These are phyloP conservation scores for Torymus aiolomorphi DNA, from an alignment of 2,888 invertebrate genomes.

Conservation along the genomic window DNA sequence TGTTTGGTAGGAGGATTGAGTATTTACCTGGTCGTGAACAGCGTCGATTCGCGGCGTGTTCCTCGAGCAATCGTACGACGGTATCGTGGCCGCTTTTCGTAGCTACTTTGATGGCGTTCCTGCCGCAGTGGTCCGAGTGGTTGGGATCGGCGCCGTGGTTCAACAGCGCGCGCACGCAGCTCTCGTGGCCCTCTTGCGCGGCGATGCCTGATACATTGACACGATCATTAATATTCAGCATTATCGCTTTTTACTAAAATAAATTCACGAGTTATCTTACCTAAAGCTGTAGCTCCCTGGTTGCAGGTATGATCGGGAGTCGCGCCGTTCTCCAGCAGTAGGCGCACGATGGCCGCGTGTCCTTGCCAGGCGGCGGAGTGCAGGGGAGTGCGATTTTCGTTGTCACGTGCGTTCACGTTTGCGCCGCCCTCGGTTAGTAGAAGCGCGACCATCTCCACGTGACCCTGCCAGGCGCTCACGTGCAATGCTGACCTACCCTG, in stretches of 20 bases:
- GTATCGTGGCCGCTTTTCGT: constrained; percentile 93
- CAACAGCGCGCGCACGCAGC: constrained; percentile 89
- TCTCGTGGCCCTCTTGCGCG: constrained; percentile 96
- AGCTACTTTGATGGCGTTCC: constrained; percentile 92
- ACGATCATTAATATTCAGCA: too few relatives aligned
- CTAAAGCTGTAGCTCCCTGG: constrained; percentile 95
- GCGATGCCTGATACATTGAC: constrained; percentile 84
- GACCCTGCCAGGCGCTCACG: constrained; percentile 96
- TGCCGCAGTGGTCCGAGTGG: constrained; percentile 90
- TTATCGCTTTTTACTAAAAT: too few relatives aligned
- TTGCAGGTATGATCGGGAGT: constrained; percentile 93
- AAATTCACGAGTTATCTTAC: constrained; percentile 70
- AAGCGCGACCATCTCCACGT: constrained; percentile 92
- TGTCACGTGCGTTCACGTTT: constrained; percentile 90
- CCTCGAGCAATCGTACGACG: constrained; percentile 87
- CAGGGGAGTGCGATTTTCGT: constrained; percentile 91
- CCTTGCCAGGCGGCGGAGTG: constrained; percentile 98
- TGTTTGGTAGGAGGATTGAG: constrained; percentile 55
- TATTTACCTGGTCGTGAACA: constrained; percentile 71
- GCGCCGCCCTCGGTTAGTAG: constrained; percentile 89
- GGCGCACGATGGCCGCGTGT: constrained; percentile 88
- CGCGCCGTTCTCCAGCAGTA: constrained; percentile 88
- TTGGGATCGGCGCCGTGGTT: constrained; percentile 91
- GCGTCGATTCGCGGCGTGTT: constrained; percentile 76
- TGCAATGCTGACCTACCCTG: constrained; percentile 92